Evolutionary conservation across 2,888 invertebrate genomes (phyloP), one percentile per base, ranked within the genome.

Genomic region (Sipha maydis): DNA sequence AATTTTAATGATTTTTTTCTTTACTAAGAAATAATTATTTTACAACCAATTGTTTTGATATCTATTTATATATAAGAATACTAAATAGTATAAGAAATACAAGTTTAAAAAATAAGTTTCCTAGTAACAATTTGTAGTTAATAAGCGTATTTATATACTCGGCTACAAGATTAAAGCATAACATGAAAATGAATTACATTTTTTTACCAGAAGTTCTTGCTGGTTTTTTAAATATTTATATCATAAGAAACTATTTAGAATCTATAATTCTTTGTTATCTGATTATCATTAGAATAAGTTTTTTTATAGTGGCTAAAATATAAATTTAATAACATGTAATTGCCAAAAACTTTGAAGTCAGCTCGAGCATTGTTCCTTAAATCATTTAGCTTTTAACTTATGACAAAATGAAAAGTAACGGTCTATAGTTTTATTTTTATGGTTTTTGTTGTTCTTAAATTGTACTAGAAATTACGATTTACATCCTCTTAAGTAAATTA

Each of bases 401-500:
- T 69, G 69, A 78, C 69, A 34, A 69, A 85, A 85, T 34, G 48
- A 67, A 85, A 85, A 85, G 77, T 85, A 76, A 84, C 41, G 41
- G 25, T 76, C 7, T 76, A 48, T 34, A 19, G 4, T 80, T 80
- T 78, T 84, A 67, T 76, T 84, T 77, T 85, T 67, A 77, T 67
- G 67, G 76, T 54, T 83, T 38, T 54, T 83, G 41, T 71, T 71
- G 48, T 80, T 86, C 56, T n/a, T 73, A 79, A 78, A 85, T 77
- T 67, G 69, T 34, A 19, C 28, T 73, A 31, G 28, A 79, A 86
- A 73, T 73, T 71, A 73, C 79, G 79, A 79, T 86, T 86, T 86
- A 86, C 86, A 79, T 86, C 79, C 86, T 79, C 86, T 86, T 79
- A 86, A 80, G 86, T 56, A 79, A 79, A 86, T 86, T 86, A 86